Evolutionary conservation across 2,113 vertebrate species (phyloP), one percentile per base, ranked within the genome.

Genomic region (Brachirus orientalis): DNA sequence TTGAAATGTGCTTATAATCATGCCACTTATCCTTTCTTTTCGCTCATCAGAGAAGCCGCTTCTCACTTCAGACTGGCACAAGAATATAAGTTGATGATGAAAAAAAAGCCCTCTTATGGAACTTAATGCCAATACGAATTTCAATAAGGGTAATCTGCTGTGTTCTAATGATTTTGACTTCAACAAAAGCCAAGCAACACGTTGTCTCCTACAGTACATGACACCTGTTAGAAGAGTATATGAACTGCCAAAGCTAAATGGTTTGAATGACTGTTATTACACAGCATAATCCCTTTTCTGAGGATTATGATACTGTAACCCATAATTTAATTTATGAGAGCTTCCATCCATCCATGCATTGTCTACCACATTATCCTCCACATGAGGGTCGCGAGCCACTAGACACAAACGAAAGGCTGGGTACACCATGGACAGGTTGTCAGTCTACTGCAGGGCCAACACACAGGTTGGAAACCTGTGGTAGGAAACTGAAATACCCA

Each of bases 91-190:
- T 12, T 44, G 18, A 61, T 18, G 6, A 45, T 40, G n/a, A 55
- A 33, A 52, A 41, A 44, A 51, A 20, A 5, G 35, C 52, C 12
- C 37, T 41, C 35, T 45, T 54, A 40, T 75, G 18, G 16, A 64
- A 2, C 18, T 47, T 51, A 62, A 68, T 62, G 37, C 28, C 51
- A 33, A 59, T 41, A 60, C 68, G 20, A 61, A 62, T 83, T 78
- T 56, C 36, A 72, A 28, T 35, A 50, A 7, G 13, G 45, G 10
- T 41, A 38, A 52, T 72, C 7, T 58, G 45, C 7, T 28, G 11
- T 59, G 35, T 47, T 58, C 2, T 63, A 19, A 44, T 59, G 50
- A 59, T 14, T 63, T 28, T 16, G 47, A 63, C 36, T 43, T 36
- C 28, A 51, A 20, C 14, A 53, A 56, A 74, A 60, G 11, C 22